phyloP scores from a whole-genome alignment of 2,797 vertebrate species.

The Triplophysa yarkandensis region DNA sequence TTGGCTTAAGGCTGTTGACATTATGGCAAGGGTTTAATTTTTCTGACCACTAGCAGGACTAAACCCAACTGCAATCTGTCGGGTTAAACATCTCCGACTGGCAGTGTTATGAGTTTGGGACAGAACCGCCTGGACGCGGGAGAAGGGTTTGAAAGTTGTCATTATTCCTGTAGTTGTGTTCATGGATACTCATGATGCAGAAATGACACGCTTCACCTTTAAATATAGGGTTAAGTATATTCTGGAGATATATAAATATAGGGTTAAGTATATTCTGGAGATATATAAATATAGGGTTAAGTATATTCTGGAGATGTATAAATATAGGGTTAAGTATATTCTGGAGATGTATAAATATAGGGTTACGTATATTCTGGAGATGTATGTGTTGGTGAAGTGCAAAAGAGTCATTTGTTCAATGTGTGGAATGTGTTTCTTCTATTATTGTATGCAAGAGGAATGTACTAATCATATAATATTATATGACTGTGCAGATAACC shows the following conservation, averaged over 20 bases:
- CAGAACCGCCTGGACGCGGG: neutral
- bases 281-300: conserved; percentile 1
- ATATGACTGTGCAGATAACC: conserved; percentile 6
- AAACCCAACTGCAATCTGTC: neutral
- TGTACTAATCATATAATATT: conserved; percentile 25
- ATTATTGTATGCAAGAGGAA: neutral
- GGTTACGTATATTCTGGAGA: neutral
- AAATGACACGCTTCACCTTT: neutral
- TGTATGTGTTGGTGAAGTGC: conserved; percentile 3
- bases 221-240: neutral
- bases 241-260: neutral
- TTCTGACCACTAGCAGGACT: neutral
- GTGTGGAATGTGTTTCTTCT: neutral
- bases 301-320: conserved; percentile 4
- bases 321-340: too few relatives aligned
- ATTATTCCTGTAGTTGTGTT: neutral
- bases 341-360: too few relatives aligned
- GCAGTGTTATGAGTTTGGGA: neutral
- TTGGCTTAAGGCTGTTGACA: conserved; percentile 45
- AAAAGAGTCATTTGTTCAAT: neutral
- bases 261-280: neutral
- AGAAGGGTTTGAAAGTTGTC: neutral
- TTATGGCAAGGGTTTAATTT: conserved; percentile 47
- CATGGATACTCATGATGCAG: neutral
- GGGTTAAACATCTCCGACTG: neutral